Evolutionary conservation across 2,797 vertebrate genomes (phyloP).

Genomic region (Lagodon rhomboides): DNA sequence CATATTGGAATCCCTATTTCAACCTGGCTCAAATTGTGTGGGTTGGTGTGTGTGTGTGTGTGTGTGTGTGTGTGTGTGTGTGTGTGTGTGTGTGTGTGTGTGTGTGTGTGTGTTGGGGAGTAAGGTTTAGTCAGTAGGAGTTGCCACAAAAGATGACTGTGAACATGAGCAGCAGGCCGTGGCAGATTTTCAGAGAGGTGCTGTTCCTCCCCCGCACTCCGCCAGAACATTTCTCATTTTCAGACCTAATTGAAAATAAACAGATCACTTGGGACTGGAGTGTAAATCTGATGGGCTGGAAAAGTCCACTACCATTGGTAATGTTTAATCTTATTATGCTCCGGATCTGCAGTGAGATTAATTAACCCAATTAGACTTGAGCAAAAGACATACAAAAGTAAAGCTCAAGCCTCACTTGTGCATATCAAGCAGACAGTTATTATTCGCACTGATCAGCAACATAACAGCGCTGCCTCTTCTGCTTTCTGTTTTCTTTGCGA

Average conservation of each 20-base stretch:
- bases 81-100: neutral
- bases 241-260: constrained; percentile 86
- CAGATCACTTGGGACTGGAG: constrained; percentile 75
- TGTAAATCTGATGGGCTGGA: constrained; percentile 82
- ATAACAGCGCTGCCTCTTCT: constrained; percentile 27
- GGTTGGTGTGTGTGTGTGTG: constrained; percentile 4
- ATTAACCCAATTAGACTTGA: constrained; percentile 82
- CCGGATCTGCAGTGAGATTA: constrained; percentile 78
- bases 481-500: constrained; percentile 8
- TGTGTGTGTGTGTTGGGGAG: constrained; percentile 28
- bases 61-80: constrained; percentile 30
- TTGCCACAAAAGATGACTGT: constrained; percentile 53
- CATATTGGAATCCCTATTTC: neutral
- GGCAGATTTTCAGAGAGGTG: constrained; percentile 66
- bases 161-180: constrained; percentile 67
- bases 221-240: constrained; percentile 73
- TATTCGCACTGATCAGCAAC: constrained; percentile 65
- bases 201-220: constrained; percentile 64
- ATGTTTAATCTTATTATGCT: constrained; percentile 82
- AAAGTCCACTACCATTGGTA: constrained; percentile 74
- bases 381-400: constrained; percentile 69
- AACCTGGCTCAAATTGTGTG: neutral
- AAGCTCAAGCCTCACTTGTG: constrained; percentile 61
- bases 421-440: constrained; percentile 69
- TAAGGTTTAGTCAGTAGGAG: constrained; percentile 50